phyloP scores from a whole-genome alignment of 1,140 invertebrate species.

The Brachystomella parvula region DNA sequence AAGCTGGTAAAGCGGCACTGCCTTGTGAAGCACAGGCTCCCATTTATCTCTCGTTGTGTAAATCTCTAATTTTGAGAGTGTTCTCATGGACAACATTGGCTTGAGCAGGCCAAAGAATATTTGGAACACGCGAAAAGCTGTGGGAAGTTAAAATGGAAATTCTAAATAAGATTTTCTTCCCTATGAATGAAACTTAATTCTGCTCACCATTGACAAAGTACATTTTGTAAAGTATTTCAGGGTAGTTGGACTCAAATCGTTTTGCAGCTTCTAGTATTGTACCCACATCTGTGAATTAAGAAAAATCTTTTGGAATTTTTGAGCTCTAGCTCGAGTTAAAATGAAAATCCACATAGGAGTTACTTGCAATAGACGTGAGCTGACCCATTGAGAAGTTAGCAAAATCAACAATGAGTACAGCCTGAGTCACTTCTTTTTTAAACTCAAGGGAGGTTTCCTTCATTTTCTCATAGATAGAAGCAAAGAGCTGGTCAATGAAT shows the following conservation, averaged over 20 bases:
- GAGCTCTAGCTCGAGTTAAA: too few relatives aligned
- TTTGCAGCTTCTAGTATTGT: conserved; percentile 11
- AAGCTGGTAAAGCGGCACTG: conserved; percentile 15
- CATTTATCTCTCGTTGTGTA: conserved; percentile 13
- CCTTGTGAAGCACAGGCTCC: not conserved
- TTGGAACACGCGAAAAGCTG: conserved; percentile 14
- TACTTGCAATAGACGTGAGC: conserved; percentile 23
- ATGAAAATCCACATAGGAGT: too few relatives aligned
- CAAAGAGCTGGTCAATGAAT: conserved; percentile 11
- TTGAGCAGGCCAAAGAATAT: conserved; percentile 19
- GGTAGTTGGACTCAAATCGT: conserved; percentile 19
- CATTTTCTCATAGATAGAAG: not conserved
- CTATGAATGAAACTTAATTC: too few relatives aligned
- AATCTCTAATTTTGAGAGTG: conserved; percentile 19
- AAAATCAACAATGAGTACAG: conserved; percentile 21
- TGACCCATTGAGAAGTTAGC: conserved; percentile 19
- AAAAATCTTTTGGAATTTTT: not conserved
- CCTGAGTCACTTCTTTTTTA: conserved; percentile 17
- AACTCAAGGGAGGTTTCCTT: not conserved
- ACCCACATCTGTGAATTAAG: conserved; percentile 11
- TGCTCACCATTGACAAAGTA: conserved; percentile 17
- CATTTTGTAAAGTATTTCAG: conserved; percentile 9
- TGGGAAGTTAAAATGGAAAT: not conserved
- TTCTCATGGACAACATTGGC: conserved; percentile 15
- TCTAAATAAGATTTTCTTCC: not conserved